Percentiles rank a stretch among this genome's conserved stretches.
These are phyloP conservation scores for Amphimallon solstitiale DNA, from an alignment of 2,888 invertebrate species.

Conservation along the genomic window DNA sequence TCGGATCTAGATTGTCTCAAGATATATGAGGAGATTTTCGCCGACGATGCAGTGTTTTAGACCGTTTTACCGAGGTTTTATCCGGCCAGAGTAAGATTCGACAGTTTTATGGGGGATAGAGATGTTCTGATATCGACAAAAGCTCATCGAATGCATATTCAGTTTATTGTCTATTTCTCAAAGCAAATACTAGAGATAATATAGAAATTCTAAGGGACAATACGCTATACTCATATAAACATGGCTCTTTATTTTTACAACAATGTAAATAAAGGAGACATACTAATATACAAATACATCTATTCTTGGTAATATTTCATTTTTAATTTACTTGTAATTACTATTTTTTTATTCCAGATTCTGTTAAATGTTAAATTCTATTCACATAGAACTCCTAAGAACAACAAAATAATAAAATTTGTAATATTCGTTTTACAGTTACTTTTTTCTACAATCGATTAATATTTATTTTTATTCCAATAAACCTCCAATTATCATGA, in stretches of 20 bases:
- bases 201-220: neutral
- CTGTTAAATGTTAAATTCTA: too few species aligned
- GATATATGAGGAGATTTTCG: slow-evolving; percentile 60
- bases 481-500: too few species aligned
- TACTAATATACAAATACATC: too few species aligned
- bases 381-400: too few species aligned
- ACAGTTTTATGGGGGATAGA: slow-evolving; percentile 62
- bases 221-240: neutral
- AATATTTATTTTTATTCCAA: too few species aligned
- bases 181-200: slow-evolving; percentile 36
- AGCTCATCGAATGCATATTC: slow-evolving; percentile 53
- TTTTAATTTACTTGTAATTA: too few species aligned
- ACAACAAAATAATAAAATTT: too few species aligned
- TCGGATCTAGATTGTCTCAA: slow-evolving; percentile 60
- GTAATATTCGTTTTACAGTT: too few species aligned
- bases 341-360: too few species aligned
- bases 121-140: slow-evolving; percentile 52
- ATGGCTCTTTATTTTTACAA: neutral
- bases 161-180: slow-evolving; percentile 41
- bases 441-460: too few species aligned
- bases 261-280: too few species aligned
- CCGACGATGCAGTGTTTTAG: slow-evolving; percentile 59
- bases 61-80: slow-evolving; percentile 52
- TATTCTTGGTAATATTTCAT: too few species aligned
- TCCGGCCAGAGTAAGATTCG: slow-evolving; percentile 59